Evolutionary conservation across 2,888 invertebrate genomes (phyloP).

Genomic region (Tenodera sinensis): DNA sequence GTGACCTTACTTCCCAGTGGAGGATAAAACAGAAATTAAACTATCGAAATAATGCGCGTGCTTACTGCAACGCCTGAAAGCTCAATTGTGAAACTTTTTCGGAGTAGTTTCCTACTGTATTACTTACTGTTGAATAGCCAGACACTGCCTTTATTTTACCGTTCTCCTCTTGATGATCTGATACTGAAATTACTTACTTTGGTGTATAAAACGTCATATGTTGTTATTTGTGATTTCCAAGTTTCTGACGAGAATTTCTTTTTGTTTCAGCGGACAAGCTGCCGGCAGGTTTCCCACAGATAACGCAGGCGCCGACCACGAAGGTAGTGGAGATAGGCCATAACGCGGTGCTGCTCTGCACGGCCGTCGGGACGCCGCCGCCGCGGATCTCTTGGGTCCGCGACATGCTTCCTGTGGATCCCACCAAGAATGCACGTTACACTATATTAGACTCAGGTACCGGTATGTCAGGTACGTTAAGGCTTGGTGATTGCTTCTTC

Average conservation of each 20-base stretch:
- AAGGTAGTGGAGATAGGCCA: conserved; percentile 96
- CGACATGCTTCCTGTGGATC: conserved; percentile 85
- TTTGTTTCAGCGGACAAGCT: conserved; percentile 72
- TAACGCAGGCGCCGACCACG: conserved; percentile 80
- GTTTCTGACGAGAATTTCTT: background rate
- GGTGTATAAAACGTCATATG: background rate
- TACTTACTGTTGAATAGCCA: no score
- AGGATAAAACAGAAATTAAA: no score
- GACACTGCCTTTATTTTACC: no score
- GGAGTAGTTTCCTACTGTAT: no score
- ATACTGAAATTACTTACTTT: no score
- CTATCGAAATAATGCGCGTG: no score
- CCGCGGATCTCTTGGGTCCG: conserved; percentile 87
- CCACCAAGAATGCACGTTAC: conserved; percentile 77
- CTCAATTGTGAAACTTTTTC: no score
- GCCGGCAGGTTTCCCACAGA: conserved; percentile 88
- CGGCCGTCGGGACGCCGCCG: conserved; percentile 79
- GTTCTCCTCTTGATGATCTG: no score
- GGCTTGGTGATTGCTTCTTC: background rate
- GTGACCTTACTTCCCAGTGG: no score
- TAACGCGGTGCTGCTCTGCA: conserved; percentile 83
- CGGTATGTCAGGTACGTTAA: conserved; percentile 18
- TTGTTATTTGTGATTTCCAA: background rate
- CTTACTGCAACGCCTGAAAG: no score
- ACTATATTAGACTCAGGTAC: conserved; percentile 49